phyloP scores from a whole-genome alignment of 2,797 vertebrate genomes.

The Parauchenoglanis ngamensis region DNA sequence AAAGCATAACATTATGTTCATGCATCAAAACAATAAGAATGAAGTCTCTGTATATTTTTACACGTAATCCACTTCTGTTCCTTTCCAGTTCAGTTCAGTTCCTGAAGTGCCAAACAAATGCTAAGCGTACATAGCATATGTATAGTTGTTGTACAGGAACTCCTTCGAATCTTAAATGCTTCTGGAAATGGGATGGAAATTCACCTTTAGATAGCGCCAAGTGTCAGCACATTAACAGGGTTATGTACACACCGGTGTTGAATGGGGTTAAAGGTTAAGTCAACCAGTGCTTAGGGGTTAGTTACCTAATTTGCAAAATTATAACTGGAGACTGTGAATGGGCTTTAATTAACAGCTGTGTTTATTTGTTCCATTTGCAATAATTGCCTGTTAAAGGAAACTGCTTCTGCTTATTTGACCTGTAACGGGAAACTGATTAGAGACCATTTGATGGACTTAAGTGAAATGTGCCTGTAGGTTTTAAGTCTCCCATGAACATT shows the following conservation, averaged over 20 bases:
- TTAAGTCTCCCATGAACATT: conserved; percentile 46
- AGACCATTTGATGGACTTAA: conserved; percentile 53
- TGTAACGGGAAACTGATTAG: conserved; percentile 52
- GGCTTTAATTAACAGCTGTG: conserved; percentile 37
- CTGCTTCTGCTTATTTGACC: conserved; percentile 49
- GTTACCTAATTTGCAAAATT: conserved; percentile 52
- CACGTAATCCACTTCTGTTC: neutral
- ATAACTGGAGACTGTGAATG: conserved; percentile 47
- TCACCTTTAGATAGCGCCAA: neutral
- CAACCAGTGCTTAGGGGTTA: conserved; percentile 43
- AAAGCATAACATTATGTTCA: neutral
- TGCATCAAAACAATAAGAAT: neutral
- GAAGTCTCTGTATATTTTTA: neutral
- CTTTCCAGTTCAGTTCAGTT: neutral
- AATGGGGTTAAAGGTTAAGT: conserved; percentile 28
- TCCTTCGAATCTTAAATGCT: neutral
- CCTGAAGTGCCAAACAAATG: neutral
- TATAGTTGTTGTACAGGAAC: neutral
- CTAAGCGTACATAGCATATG: neutral
- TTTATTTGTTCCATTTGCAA: conserved; percentile 44
- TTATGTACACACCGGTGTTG: neutral
- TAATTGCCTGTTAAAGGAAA: conserved; percentile 55
- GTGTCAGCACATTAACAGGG: neutral
- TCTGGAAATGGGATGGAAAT: neutral
- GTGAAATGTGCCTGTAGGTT: conserved; percentile 50